phyloP scores from a whole-genome alignment of 2,797 vertebrate species.

The Anguilla obscura region DNA sequence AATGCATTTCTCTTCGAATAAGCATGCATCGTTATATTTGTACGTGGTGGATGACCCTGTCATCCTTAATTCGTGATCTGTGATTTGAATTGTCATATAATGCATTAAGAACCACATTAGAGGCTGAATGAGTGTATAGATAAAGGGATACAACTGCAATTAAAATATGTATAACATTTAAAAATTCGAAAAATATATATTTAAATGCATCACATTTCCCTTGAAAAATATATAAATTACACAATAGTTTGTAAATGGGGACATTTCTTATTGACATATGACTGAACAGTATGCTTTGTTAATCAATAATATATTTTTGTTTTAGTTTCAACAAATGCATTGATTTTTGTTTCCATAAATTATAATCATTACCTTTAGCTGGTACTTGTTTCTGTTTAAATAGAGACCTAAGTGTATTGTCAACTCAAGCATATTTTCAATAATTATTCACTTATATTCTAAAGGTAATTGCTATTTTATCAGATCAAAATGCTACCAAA shows the following conservation, averaged over 20 bases:
- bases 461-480: neutral
- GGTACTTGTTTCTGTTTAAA: neutral
- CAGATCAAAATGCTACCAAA: neutral
- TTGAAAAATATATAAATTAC: neutral
- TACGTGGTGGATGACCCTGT: constrained; percentile 49
- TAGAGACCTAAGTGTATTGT: neutral
- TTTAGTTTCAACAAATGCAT: neutral
- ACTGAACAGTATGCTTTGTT: no score
- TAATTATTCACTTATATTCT: neutral
- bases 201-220: neutral
- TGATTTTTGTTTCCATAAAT: neutral
- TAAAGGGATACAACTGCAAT: constrained; percentile 55
- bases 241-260: neutral
- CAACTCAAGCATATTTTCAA: neutral
- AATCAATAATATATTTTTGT: neutral
- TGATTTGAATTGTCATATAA: constrained; percentile 58
- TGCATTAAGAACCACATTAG: constrained; percentile 61
- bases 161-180: constrained; percentile 43
- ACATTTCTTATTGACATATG: neutral
- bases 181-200: neutral
- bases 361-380: neutral
- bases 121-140: constrained; percentile 58
- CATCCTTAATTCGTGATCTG: constrained; percentile 67
- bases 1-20: neutral
- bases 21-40: constrained; percentile 48